phyloP scores from a whole-genome alignment of 2,888 invertebrate genomes.

The Phlogophora meticulosa region DNA sequence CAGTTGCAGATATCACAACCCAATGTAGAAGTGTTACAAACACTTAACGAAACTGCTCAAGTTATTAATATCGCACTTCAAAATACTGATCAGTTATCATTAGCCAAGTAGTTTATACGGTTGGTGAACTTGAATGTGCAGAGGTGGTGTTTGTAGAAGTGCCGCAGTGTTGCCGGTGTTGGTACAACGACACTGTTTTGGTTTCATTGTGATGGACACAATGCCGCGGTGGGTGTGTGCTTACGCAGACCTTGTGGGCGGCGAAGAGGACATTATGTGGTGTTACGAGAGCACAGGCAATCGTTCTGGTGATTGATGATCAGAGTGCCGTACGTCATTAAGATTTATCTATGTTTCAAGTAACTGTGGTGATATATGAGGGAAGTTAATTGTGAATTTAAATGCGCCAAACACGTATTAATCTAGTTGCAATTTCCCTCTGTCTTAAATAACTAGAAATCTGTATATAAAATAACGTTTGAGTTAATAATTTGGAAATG shows the following conservation, averaged over 20 bases:
- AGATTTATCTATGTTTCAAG: neutral
- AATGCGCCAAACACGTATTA: neutral
- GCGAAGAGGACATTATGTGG: constrained; percentile 46
- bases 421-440: neutral
- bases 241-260: constrained; percentile 39
- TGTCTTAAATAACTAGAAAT: neutral
- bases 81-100: constrained; percentile 32
- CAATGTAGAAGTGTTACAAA: constrained; percentile 16
- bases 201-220: constrained; percentile 29
- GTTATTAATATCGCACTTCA: constrained; percentile 34
- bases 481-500: constrained; percentile 24
- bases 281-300: constrained; percentile 43
- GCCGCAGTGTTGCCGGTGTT: constrained; percentile 12
- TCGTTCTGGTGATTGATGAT: constrained; percentile 26
- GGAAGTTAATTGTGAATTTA: constrained; percentile 1
- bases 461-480: neutral
- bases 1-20: constrained; percentile 34
- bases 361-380: neutral
- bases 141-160: constrained; percentile 6
- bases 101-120: constrained; percentile 18
- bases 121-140: constrained; percentile 31
- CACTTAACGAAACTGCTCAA: constrained; percentile 14
- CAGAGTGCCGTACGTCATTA: constrained; percentile 6
- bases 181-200: constrained; percentile 13
- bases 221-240: constrained; percentile 41